Percentiles rank a stretch among this genome's conserved stretches.
Evolutionary conservation across 2,888 invertebrate species (phyloP).

Genomic region (Chrysopilus asiliformis): DNA sequence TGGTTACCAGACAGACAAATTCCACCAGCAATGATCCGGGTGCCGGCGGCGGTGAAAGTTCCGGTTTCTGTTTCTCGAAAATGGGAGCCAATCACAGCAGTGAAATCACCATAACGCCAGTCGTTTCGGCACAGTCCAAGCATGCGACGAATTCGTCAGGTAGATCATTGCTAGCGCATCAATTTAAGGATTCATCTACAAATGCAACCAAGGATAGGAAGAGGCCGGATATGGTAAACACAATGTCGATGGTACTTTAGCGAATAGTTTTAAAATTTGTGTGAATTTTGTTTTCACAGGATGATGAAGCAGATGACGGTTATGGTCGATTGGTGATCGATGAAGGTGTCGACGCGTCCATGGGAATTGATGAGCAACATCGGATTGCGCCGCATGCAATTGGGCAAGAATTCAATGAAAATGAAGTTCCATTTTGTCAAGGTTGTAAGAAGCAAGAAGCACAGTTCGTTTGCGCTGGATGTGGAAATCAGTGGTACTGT

Average conservation of each 20-base stretch:
- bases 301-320: slow-evolving; percentile 49
- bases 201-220: slow-evolving; percentile 16
- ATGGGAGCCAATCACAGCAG: slow-evolving; percentile 35
- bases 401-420: slow-evolving; percentile 35
- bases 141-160: too few relatives aligned
- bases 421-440: slow-evolving; percentile 59
- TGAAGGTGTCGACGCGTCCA: slow-evolving; percentile 41
- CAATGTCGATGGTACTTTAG: too few relatives aligned
- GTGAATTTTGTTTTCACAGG: slow-evolving; percentile 13
- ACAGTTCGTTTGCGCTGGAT: slow-evolving; percentile 80
- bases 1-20: too few relatives aligned
- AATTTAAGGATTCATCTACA: slow-evolving; percentile 13
- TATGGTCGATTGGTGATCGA: slow-evolving; percentile 47
- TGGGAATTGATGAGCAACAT: slow-evolving; percentile 21
- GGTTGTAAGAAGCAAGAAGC: slow-evolving; percentile 70
- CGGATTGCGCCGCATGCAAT: slow-evolving; percentile 25
- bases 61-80: slow-evolving; percentile 31
- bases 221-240: too few relatives aligned
- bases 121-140: slow-evolving; percentile 24
- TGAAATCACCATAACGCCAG: slow-evolving; percentile 49
- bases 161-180: slow-evolving; percentile 18
- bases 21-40: neutral
- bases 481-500: slow-evolving; percentile 91
- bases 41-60: slow-evolving; percentile 5
- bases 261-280: too few relatives aligned